phyloP scores from a whole-genome alignment of 2,113 vertebrate species.

The Isurus oxyrinchus region DNA sequence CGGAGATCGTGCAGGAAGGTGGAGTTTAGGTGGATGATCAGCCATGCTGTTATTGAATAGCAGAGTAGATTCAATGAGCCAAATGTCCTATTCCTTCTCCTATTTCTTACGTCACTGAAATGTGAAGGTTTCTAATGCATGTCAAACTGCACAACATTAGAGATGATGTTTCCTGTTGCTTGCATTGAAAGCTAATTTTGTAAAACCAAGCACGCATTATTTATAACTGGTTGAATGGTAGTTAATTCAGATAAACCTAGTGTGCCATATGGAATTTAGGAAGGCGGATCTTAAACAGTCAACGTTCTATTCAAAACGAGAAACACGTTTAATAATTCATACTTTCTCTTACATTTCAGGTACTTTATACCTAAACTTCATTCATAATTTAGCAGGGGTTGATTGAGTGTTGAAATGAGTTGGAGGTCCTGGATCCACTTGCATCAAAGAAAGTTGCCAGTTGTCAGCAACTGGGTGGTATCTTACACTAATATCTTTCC shows the following conservation, averaged over 20 bases:
- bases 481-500: not conserved
- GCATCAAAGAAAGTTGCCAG: not conserved
- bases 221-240: not conserved
- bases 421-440: not conserved
- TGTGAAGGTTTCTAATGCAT: not conserved
- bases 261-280: not conserved
- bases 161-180: not conserved
- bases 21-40: not conserved
- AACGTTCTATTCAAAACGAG: not conserved
- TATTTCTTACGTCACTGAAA: not conserved
- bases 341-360: not conserved
- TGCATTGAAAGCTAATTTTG: not conserved
- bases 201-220: not conserved
- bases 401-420: not conserved
- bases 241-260: not conserved
- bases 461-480: not conserved
- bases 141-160: not conserved
- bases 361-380: not conserved
- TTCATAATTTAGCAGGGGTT: not conserved
- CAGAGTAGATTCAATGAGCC: no score
- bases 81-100: not conserved
- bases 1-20: not conserved
- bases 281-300: not conserved
- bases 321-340: slow-evolving; percentile 26
- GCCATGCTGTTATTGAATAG: not conserved